phyloP scores from a whole-genome alignment of 2,888 invertebrate species.

The Eristalis pertinax region DNA sequence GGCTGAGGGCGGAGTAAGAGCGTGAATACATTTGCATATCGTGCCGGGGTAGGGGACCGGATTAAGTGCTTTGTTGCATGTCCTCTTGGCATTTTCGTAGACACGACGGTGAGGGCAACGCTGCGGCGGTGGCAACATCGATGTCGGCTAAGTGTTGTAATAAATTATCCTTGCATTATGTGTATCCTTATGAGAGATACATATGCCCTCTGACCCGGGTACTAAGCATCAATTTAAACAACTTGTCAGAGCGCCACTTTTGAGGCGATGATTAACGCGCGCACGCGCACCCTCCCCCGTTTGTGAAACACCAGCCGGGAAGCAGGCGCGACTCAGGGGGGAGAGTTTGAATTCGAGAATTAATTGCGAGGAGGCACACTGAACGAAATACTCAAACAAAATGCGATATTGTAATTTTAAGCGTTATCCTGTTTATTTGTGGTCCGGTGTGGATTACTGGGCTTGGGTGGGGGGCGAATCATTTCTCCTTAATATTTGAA shows the following conservation, averaged over 20 bases:
- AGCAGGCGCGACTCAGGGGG: not conserved
- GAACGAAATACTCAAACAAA: conserved; percentile 61
- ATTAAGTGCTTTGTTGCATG: conserved; percentile 75
- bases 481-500: conserved; percentile 61
- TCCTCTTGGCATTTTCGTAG: conserved; percentile 64
- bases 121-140: not conserved
- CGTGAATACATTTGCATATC: conserved; percentile 73
- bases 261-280: conserved; percentile 66
- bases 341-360: conserved; percentile 18
- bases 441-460: conserved; percentile 46
- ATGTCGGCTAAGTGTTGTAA: conserved; percentile 58
- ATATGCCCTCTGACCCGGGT: conserved; percentile 37
- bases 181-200: conserved; percentile 66
- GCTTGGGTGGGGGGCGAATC: not conserved
- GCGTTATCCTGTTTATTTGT: conserved; percentile 62
- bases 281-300: not conserved
- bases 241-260: conserved; percentile 72
- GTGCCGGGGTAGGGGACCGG: conserved; percentile 53
- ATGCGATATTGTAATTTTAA: conserved; percentile 70
- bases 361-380: conserved; percentile 40
- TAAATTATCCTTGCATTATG: conserved; percentile 61
- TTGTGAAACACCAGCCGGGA: not conserved
- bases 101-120: not conserved
- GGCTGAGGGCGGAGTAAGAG: conserved; percentile 25
- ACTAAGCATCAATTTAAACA: conserved; percentile 72